A percentile compares a stretch with the other conserved stretches of the same genome.
Conservation (phyloP, 1,140 invertebrate species). For the Lysiphlebus fabarum region DNA sequence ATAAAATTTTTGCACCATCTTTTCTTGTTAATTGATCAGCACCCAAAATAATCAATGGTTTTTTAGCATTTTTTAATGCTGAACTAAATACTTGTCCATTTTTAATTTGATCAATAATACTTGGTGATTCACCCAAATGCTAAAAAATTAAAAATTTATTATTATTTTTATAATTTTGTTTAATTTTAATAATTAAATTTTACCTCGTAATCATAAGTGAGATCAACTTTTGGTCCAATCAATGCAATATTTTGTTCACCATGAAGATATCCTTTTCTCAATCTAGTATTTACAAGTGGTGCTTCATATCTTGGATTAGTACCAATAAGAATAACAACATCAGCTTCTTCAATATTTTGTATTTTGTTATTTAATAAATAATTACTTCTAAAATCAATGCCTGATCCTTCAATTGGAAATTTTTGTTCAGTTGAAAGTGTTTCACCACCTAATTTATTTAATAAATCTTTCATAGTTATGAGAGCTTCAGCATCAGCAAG, state of each 20-base stretch:
- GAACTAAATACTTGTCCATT: slow-evolving; percentile 69
- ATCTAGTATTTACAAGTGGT: slow-evolving; percentile 92
- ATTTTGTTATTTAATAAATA: slow-evolving; percentile 92
- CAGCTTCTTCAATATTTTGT: slow-evolving; percentile 85
- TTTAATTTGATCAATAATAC: slow-evolving; percentile 71
- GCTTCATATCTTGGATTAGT: slow-evolving; percentile 98
- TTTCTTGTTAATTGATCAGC: slow-evolving; percentile 74
- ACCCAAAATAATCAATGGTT: slow-evolving; percentile 90
- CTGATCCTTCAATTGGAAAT: slow-evolving; percentile 80
- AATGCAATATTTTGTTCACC: slow-evolving; percentile 77
- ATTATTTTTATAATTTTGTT: not conserved
- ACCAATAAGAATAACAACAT: slow-evolving; percentile 89
- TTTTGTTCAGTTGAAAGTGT: slow-evolving; percentile 83
- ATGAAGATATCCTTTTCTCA: slow-evolving; percentile 89
- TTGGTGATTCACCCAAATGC: slow-evolving; percentile 79
- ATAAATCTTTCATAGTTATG: slow-evolving; percentile 89
- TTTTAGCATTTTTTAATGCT: slow-evolving; percentile 75
- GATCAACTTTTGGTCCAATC: slow-evolving; percentile 87
- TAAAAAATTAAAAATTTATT: slow-evolving; percentile 38
- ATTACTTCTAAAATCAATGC: slow-evolving; percentile 84
- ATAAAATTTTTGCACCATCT: slow-evolving; percentile 77
- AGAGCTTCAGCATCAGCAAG: slow-evolving; percentile 88
- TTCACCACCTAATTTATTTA: slow-evolving; percentile 87
- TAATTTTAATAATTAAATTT: slow-evolving; percentile 21
- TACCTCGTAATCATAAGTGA: slow-evolving; percentile 91